Percentiles rank a stretch among this genome's conserved stretches.
phyloP scores from a whole-genome alignment of 2,797 vertebrate species.

The Bucorvus abyssinicus region DNA sequence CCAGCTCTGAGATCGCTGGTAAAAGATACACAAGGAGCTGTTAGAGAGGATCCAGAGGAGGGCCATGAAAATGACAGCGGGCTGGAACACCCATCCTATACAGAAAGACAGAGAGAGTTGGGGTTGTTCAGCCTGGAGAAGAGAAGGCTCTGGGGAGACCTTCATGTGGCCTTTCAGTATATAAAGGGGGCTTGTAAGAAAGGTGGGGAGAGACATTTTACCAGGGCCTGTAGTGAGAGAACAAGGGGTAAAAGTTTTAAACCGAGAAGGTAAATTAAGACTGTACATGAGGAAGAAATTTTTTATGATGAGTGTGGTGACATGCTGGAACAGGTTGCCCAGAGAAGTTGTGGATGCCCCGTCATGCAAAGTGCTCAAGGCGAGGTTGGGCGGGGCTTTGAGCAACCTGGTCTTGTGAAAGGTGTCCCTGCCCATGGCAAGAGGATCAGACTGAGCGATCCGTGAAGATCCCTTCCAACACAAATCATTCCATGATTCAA shows the following conservation, averaged over 20 bases:
- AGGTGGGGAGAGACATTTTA: too few species aligned
- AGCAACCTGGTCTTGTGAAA: background rate
- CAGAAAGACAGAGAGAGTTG: background rate
- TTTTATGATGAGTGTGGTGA: background rate
- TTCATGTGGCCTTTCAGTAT: too few species aligned
- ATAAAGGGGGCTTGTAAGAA: too few species aligned
- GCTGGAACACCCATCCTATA: background rate
- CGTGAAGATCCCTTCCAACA: background rate
- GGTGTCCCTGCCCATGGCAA: background rate
- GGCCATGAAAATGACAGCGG: accelerated
- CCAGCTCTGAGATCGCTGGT: background rate
- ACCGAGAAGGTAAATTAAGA: background rate
- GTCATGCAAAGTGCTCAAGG: background rate
- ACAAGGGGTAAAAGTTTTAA: accelerated
- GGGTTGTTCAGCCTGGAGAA: background rate
- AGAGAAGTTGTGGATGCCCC: background rate
- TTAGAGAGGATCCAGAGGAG: background rate
- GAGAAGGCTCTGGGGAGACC: too few species aligned
- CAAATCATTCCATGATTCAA: background rate
- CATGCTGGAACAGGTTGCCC: background rate
- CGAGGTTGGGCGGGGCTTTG: background rate
- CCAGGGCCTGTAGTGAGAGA: background rate
- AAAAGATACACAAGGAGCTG: background rate
- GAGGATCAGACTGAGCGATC: background rate
- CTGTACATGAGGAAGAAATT: background rate